Evolutionary conservation across 2,797 vertebrate species (phyloP).

Genomic region (Spatula clypeata): DNA sequence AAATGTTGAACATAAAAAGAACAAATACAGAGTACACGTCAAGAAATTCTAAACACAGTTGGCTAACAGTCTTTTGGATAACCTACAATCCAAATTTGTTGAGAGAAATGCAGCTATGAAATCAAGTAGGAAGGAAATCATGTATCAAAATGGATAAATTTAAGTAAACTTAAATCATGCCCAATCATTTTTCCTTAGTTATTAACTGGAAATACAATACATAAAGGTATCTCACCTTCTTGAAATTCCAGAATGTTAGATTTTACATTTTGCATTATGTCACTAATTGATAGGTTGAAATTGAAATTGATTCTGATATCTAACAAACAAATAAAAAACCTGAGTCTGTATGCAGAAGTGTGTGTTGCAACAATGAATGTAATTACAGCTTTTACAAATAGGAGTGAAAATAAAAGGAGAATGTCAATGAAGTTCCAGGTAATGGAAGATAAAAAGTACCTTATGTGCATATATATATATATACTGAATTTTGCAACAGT

Average conservation of each 20-base stretch:
- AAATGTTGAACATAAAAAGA: neutral
- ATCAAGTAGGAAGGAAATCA: neutral
- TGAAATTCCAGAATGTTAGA: neutral
- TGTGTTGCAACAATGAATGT: neutral
- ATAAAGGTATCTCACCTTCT: neutral
- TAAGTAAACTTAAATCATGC: neutral
- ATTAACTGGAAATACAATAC: neutral
- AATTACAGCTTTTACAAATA: neutral
- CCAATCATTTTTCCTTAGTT: neutral
- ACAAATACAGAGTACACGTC: neutral
- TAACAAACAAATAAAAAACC: neutral
- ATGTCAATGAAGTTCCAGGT: neutral
- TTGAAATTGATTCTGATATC: neutral
- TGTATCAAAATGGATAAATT: neutral
- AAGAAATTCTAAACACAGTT: neutral
- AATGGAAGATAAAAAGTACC: neutral
- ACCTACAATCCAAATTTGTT: neutral
- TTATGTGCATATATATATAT: too few relatives aligned
- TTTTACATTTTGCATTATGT: conserved; percentile 8
- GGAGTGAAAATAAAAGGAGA: neutral
- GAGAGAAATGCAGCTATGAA: neutral
- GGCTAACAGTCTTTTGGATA: neutral
- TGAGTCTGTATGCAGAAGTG: neutral
- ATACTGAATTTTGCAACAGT: too few relatives aligned
- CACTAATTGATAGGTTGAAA: too few relatives aligned